Evolutionary conservation across 2,888 invertebrate species (phyloP).

Genomic region (Antheraea assamensis): DNA sequence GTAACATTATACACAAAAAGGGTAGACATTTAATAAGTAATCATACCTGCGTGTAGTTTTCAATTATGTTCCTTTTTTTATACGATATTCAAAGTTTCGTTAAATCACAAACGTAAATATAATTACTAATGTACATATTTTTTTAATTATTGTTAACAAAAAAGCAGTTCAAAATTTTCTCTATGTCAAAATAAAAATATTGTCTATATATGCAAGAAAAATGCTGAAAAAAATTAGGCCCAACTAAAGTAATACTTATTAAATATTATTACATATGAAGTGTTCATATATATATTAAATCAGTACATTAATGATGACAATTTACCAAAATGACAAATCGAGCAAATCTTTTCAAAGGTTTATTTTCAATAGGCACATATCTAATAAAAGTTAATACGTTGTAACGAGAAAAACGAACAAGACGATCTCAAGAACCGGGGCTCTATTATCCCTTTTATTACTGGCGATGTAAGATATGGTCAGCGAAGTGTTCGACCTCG

Average conservation of each 20-base stretch:
- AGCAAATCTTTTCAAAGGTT: slow-evolving; percentile 5
- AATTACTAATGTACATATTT: too few relatives aligned
- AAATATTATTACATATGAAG: neutral
- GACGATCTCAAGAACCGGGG: slow-evolving; percentile 47
- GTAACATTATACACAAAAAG: neutral
- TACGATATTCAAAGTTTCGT: neutral
- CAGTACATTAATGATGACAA: neutral
- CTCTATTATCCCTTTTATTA: slow-evolving; percentile 60
- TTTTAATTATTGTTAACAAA: too few relatives aligned
- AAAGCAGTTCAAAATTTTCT: neutral
- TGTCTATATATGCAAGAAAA: neutral
- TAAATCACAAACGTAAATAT: too few relatives aligned
- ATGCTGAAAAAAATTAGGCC: neutral
- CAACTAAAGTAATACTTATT: neutral
- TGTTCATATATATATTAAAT: neutral
- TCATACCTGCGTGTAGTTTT: neutral
- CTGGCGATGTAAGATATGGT: slow-evolving; percentile 65
- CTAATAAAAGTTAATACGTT: slow-evolving; percentile 32
- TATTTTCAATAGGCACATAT: slow-evolving; percentile 21
- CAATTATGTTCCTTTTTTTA: neutral
- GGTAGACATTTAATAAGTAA: neutral
- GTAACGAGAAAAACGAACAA: slow-evolving; percentile 41
- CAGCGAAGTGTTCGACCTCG: slow-evolving; percentile 63
- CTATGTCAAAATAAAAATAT: neutral
- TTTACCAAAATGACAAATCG: neutral